Conservation (phyloP, 2,113 vertebrate species). For the Argyrosomus japonicus region DNA sequence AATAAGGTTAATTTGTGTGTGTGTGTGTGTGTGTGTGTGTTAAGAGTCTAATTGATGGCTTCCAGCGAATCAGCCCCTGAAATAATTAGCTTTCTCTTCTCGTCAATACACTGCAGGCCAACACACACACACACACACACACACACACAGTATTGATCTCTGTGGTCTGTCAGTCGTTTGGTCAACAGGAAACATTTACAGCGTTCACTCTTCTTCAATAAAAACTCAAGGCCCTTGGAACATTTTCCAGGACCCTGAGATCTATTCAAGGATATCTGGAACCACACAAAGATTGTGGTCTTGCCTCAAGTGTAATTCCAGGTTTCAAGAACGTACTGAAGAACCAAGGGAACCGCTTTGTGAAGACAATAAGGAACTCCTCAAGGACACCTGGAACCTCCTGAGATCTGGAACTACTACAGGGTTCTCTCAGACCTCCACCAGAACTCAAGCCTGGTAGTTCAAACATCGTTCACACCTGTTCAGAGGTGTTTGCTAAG, state of each 20-base stretch:
- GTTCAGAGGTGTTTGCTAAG: too few species aligned
- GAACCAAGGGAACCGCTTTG: not conserved
- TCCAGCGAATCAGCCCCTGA: not conserved
- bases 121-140: not conserved
- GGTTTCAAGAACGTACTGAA: too few species aligned
- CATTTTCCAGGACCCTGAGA: not conserved
- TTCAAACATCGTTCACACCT: too few species aligned
- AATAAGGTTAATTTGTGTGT: not conserved
- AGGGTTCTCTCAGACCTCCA: too few species aligned
- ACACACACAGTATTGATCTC: slow-evolving; percentile 8
- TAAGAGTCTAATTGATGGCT: slow-evolving; percentile 18
- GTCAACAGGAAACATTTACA: slow-evolving; percentile 11
- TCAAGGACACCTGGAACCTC: not conserved
- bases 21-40: slow-evolving; percentile 7
- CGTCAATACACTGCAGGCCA: slow-evolving; percentile 6
- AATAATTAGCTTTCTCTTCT: slow-evolving; percentile 21
- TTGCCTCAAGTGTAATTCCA: not conserved
- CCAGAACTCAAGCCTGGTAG: too few species aligned
- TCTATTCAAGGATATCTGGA: too few species aligned
- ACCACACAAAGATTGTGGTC: too few species aligned
- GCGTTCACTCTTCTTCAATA: not conserved
- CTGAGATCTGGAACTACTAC: too few species aligned
- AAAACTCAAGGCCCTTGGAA: not conserved
- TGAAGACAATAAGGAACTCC: too few species aligned
- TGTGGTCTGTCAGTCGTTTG: not conserved